phyloP scores from a whole-genome alignment of 2,888 invertebrate species.

The Eupeodes latifasciatus region DNA sequence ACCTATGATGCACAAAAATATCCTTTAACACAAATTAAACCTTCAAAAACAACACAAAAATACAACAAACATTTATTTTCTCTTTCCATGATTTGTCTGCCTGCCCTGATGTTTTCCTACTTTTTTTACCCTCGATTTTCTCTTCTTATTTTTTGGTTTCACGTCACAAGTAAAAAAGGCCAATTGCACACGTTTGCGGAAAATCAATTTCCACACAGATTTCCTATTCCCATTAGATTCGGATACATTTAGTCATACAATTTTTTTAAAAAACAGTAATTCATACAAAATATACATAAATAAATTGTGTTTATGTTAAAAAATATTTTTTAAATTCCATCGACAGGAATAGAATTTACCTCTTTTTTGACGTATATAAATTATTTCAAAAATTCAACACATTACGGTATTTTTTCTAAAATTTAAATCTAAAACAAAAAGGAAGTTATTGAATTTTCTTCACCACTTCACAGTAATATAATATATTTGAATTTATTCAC shows the following conservation, averaged over 20 bases:
- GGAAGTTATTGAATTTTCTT: conserved; percentile 26
- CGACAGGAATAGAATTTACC: conserved; percentile 50
- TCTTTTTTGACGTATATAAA: conserved; percentile 5
- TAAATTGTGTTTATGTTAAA: background rate
- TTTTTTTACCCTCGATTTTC: conserved; percentile 48
- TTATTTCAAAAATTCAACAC: conserved; percentile 44
- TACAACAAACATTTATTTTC: background rate
- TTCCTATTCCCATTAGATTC: conserved; percentile 54
- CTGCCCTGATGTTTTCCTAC: background rate
- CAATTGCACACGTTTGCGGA: conserved; percentile 68
- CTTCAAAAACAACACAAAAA: conserved; percentile 2
- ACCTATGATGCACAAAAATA: background rate
- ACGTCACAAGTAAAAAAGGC: conserved; percentile 18
- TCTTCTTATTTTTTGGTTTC: conserved; percentile 42
- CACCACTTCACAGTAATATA: conserved; percentile 33
- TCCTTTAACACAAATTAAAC: conserved; percentile 32
- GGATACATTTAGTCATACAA: conserved; percentile 21
- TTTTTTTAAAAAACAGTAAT: background rate
- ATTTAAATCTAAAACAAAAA: conserved; percentile 18
- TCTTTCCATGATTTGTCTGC: conserved; percentile 12
- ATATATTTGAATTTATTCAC: background rate
- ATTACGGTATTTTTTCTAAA: conserved; percentile 48
- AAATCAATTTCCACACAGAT: conserved; percentile 73
- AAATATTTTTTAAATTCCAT: conserved; percentile 10
- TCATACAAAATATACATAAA: background rate